Conservation (phyloP, 2,797 vertebrate genomes). For the Amazonetta brasiliensis region DNA sequence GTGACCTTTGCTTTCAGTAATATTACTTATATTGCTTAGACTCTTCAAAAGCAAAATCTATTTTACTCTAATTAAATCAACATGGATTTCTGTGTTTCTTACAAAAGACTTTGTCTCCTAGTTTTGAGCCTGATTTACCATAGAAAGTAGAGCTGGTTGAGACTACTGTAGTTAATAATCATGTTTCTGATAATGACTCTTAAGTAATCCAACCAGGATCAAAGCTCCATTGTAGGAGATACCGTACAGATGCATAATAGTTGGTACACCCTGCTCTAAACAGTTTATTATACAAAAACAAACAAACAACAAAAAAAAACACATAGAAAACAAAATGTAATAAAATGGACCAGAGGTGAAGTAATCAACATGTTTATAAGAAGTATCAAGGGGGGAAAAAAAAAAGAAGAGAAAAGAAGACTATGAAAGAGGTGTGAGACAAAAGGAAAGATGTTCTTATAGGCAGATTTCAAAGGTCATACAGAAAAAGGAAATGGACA, state of each 20-base stretch:
- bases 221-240: not conserved
- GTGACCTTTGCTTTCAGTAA: conserved; percentile 21
- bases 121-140: not conserved
- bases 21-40: conserved; percentile 2
- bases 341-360: not conserved
- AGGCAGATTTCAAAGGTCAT: not conserved
- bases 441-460: not conserved
- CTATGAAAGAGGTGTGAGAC: not conserved
- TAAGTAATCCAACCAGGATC: not conserved
- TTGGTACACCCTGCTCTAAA: not conserved
- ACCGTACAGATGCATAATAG: not conserved
- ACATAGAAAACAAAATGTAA: not conserved
- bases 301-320: not conserved
- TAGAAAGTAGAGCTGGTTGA: not conserved
- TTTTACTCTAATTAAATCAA: conserved; percentile 38
- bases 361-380: not conserved
- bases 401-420: not conserved
- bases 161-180: not conserved
- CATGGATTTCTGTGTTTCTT: not conserved
- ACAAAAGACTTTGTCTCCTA: not conserved
- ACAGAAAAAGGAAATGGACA: not conserved
- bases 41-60: conserved; percentile 33
- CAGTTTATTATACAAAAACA: not conserved
- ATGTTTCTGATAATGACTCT: not conserved
- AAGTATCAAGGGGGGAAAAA: not conserved